Percentiles rank a stretch among this genome's conserved stretches.
Conservation (phyloP, 2,888 invertebrate genomes). For the Iselma pallidipennis region DNA sequence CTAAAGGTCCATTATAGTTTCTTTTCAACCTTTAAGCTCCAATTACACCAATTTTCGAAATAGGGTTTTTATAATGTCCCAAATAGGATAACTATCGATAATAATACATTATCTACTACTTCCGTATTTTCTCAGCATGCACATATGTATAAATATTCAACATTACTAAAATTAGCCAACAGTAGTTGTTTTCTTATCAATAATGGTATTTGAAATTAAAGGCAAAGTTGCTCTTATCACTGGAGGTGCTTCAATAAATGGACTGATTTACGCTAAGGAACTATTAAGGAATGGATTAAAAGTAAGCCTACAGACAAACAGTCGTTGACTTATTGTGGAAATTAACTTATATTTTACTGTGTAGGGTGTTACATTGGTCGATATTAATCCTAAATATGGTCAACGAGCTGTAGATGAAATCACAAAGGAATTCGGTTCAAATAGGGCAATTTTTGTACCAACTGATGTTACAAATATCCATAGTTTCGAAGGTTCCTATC, state of each 20-base stretch:
- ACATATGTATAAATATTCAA: background rate
- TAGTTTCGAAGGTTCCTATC: slow-evolving; percentile 8
- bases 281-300: slow-evolving; percentile 29
- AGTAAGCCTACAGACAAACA: slow-evolving; percentile 12
- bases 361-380: slow-evolving; percentile 18
- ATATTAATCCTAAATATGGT: slow-evolving; percentile 7
- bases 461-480: slow-evolving; percentile 13
- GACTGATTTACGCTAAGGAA: slow-evolving; percentile 31
- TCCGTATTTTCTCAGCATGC: too few species aligned
- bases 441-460: background rate
- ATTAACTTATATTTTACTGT: slow-evolving; percentile 10
- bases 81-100: too few species aligned
- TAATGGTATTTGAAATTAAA: slow-evolving; percentile 13
- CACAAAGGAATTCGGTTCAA: background rate
- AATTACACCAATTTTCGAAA: too few species aligned
- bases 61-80: too few species aligned
- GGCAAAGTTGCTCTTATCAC: slow-evolving; percentile 41
- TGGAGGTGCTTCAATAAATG: slow-evolving; percentile 40
- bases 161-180: background rate
- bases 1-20: too few species aligned
- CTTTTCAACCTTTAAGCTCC: too few species aligned
- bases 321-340: slow-evolving; percentile 10
- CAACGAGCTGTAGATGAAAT: slow-evolving; percentile 7
- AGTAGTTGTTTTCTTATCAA: background rate
- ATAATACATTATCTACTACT: too few species aligned